Percentiles rank a stretch among this genome's conserved stretches.
Conservation (phyloP, 2,113 vertebrate genomes). For the Zosterops lateralis region DNA sequence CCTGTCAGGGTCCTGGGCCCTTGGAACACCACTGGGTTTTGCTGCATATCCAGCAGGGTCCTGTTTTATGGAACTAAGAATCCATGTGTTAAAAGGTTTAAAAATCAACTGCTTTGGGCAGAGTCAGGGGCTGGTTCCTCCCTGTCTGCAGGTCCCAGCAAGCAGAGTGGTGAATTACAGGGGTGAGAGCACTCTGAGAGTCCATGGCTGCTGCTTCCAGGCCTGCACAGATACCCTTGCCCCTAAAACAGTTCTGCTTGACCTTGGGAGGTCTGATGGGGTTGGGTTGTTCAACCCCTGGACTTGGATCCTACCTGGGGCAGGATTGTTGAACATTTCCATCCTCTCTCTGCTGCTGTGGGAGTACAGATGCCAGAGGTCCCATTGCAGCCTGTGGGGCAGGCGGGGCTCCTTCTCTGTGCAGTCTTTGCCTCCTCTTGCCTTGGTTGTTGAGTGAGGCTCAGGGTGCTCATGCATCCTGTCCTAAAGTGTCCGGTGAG, state of each 20-base stretch:
- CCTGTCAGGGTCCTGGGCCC: rapidly evolving
- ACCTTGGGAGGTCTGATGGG: rapidly evolving
- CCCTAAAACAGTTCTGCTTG: neutral
- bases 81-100: neutral
- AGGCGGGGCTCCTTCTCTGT: neutral
- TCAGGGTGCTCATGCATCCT: neutral
- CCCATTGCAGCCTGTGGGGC: rapidly evolving
- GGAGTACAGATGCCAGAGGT: rapidly evolving
- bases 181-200: neutral
- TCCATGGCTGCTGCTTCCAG: rapidly evolving
- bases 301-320: no score
- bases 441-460: rapidly evolving
- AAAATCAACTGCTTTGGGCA: neutral
- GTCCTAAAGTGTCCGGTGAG: rapidly evolving
- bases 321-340: neutral
- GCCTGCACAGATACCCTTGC: neutral
- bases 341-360: neutral
- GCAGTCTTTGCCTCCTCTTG: no score
- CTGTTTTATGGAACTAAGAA: neutral
- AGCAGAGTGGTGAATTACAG: neutral
- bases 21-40: neutral
- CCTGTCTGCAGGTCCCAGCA: neutral
- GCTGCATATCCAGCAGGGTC: neutral
- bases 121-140: neutral
- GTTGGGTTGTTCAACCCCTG: no score